Evolutionary conservation across 2,113 vertebrate genomes (phyloP).

Genomic region (Rhabdomys dilectus): DNA sequence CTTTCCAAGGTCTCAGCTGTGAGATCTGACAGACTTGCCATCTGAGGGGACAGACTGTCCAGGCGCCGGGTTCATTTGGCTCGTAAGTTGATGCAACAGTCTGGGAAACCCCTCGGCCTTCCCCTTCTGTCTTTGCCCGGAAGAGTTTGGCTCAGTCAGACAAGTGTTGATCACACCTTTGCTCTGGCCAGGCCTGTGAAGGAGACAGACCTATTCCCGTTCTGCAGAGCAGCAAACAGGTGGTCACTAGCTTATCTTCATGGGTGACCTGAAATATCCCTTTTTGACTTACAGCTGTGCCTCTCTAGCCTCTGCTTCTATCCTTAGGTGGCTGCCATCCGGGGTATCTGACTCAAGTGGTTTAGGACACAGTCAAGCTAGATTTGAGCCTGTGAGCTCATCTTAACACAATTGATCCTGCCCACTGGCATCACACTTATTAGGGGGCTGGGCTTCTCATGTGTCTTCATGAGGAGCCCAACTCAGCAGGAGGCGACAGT

Average conservation of each 20-base stretch:
- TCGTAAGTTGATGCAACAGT: neutral
- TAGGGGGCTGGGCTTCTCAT: neutral
- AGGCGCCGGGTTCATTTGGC: slow-evolving; percentile 44
- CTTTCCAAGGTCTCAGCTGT: slow-evolving; percentile 67
- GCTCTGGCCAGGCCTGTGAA: neutral
- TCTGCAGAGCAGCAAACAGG: neutral
- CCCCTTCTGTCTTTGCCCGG: slow-evolving; percentile 22
- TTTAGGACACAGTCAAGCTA: neutral
- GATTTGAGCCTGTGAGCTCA: neutral
- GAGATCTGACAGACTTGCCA: slow-evolving; percentile 61
- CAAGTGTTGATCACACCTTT: neutral
- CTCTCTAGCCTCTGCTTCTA: neutral
- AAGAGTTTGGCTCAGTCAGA: neutral
- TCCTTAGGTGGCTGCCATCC: neutral
- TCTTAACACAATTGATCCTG: neutral
- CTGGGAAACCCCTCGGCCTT: slow-evolving; percentile 46
- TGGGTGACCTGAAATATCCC: accelerated
- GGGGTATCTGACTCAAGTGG: neutral
- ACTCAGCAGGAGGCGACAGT: accelerated
- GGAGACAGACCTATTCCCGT: neutral
- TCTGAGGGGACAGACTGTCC: slow-evolving; percentile 62
- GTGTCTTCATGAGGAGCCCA: neutral
- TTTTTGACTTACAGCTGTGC: neutral
- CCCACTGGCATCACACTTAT: neutral
- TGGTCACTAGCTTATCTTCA: accelerated